Base-by-base conservation (phyloP, 1,140 invertebrate genomes). In the Thaumatotibia leucotreta region DNA sequence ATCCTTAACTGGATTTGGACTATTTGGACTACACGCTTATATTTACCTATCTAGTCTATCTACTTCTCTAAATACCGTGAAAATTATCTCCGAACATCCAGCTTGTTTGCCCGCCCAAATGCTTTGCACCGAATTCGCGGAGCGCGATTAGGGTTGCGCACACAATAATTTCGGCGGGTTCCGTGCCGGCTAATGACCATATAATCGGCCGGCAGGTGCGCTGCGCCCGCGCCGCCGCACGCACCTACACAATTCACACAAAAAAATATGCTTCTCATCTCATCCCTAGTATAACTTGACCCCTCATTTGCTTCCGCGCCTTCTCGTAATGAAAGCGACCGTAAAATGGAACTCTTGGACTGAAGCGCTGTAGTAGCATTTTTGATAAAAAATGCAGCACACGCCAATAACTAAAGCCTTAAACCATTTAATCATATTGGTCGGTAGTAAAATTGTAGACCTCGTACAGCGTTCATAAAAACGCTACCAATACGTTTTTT, bases 161-260 rank as follows among this genome's bases (percentile, higher is more conserved):
- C 52, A 72, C 63, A 75, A 54, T 82, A 84, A 86, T 84, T 83
- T 81, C 68, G 67, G 63, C 65, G 72, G 77, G 77, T 79, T 81
- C 78, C 73, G 80, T 77, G 83, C 73, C 70, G 69, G 74, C 79
- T 84, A 85, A 87, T 86, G 79, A 80, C 80, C 84, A 82, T 80
- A 83, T 88, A 86, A 87, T 88, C 80, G 79, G 67, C 24, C 52
- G 52, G 67, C 62, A 69, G 82, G 85, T 88, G 85, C 82, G 86
- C 85, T 77, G 68, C 76, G 27, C 10, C 64, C 71, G 66, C 72
- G 69, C 39, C 68, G 69, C 70, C 74, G 72, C 83, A 86, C 82
- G 80, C 39, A 45, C 39, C 39, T 45, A 45, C 4, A 5, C 39
- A 20, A 45, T 45, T 45, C 39, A 20, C 14, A n/a, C 14, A 45